Evolutionary conservation across 1,140 invertebrate genomes (phyloP), one percentile per base, ranked within the genome.

Genomic region (Ephestia elutella): DNA sequence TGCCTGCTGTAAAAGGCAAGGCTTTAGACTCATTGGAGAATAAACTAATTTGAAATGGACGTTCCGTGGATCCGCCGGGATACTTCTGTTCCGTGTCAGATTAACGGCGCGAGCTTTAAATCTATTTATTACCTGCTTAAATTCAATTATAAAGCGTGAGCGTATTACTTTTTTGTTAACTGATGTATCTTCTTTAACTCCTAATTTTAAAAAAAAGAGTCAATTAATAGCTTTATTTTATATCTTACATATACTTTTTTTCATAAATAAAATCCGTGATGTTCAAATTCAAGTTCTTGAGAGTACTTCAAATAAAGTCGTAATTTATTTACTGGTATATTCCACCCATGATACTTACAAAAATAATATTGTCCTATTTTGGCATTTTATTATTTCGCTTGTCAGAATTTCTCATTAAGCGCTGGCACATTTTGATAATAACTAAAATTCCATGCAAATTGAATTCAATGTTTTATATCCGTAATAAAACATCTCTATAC

Each of bases 11-110:
- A 58, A 63, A 51, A 61, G 49, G 32, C 53, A 28, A 7, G 30
- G 30, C 30, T 32, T 32, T 11, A 32, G 30, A 15, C 13, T 44
- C 38, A 44, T 44, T 51, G 17, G 50, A 57, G 44, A 50, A 59
- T 59, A 58, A 70, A 66, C 60, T 67, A 70, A 67, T 70, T 67
- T 63, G 54, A 60, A 63, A 65, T 59, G 62, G 60, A 70, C 60
- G 57, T 56, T 60, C 38, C 15, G 32, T 11, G 32, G 51, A 32
- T 20, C 62, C 64, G 20, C 44, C 51, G 59, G 62, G 62, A 54
- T 62, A 54, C 38, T 38, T 20, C 59, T 63, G 57, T 62, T 58
- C 35, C 61, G 28, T 50, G 65, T 60, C 62, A 62, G 64, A 66
- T 66, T 63, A 66, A 57, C 49, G 44, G 59, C 49, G 50, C 15